Percentiles rank a stretch among this genome's conserved stretches.
These are phyloP conservation scores for Chaetophractus vellerosus DNA, from an alignment of 2,797 vertebrate species.

Conservation along the genomic window DNA sequence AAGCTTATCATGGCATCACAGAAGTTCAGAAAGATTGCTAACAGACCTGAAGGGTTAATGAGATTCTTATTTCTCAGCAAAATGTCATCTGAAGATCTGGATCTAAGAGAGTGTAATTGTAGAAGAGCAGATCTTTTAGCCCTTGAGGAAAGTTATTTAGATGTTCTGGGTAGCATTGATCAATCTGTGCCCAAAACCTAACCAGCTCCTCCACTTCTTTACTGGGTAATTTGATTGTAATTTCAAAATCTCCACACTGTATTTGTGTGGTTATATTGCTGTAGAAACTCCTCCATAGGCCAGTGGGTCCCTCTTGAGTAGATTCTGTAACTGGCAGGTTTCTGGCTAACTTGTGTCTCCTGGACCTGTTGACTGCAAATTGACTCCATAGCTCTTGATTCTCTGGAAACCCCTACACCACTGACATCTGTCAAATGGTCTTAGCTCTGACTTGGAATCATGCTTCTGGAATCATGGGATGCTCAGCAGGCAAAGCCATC, in stretches of 20 bases:
- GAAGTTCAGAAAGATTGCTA: conserved; percentile 96
- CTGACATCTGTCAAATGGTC: not conserved
- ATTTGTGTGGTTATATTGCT: conserved; percentile 95
- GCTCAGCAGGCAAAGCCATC: conserved; percentile 63
- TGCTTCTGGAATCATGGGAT: not conserved
- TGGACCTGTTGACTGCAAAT: conserved; percentile 89
- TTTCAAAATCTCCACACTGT: conserved; percentile 95
- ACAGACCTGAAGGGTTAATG: conserved; percentile 92
- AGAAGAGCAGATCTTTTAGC: conserved; percentile 91
- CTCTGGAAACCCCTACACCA: conserved; percentile 33
- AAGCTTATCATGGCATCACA: conserved; percentile 94
- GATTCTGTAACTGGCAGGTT: conserved; percentile 95
- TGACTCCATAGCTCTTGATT: not conserved
- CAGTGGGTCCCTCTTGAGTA: conserved; percentile 93
- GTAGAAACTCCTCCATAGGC: conserved; percentile 95
- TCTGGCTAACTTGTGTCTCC: conserved; percentile 93
- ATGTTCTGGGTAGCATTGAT: conserved; percentile 93
- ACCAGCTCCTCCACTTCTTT: conserved; percentile 93
- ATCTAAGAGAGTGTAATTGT: conserved; percentile 92
- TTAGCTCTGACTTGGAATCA: not conserved
- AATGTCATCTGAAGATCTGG: conserved; percentile 92
- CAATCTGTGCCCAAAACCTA: conserved; percentile 95
- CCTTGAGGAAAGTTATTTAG: conserved; percentile 93
- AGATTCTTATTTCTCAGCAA: conserved; percentile 95
- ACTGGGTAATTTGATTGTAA: conserved; percentile 94